These are phyloP conservation scores for Anolis sagrei DNA, from an alignment of 2,113 vertebrate genomes.

Conservation along the genomic window DNA sequence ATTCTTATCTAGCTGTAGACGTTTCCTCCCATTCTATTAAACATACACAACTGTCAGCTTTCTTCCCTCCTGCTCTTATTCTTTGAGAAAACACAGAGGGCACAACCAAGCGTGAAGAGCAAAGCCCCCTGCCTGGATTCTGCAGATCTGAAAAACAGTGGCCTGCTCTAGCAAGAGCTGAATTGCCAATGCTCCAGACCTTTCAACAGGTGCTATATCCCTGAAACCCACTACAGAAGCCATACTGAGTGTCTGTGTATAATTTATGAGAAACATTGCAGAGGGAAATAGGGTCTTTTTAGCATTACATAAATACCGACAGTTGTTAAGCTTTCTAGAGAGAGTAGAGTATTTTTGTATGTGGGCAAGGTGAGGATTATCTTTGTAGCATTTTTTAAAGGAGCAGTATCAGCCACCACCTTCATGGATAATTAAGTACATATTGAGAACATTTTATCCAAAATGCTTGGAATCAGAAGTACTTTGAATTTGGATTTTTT, in stretches of 20 bases:
- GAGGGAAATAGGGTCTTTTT: background rate
- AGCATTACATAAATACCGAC: background rate
- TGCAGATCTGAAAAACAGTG: constrained; percentile 55
- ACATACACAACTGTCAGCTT: constrained; percentile 40
- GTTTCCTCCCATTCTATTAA: constrained; percentile 40
- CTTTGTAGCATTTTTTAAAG: background rate
- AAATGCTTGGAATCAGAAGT: no score
- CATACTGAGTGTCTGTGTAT: constrained; percentile 35
- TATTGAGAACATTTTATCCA: no score
- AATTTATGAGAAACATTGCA: background rate
- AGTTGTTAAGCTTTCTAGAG: background rate
- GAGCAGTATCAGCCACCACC: no score
- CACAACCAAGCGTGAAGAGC: constrained; percentile 53
- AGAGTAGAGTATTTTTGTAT: background rate
- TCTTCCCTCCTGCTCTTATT: constrained; percentile 49
- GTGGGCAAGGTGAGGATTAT: background rate
- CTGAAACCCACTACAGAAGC: constrained; percentile 44
- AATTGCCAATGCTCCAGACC: constrained; percentile 54
- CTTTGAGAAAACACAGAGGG: constrained; percentile 37
- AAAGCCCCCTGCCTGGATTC: constrained; percentile 54
- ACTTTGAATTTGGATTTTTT: no score
- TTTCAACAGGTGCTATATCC: constrained; percentile 61
- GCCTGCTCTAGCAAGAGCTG: constrained; percentile 38
- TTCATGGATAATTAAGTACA: background rate
- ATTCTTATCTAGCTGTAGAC: constrained; percentile 15